phyloP scores from a whole-genome alignment of 2,113 vertebrate genomes.

The Diadophis punctatus region DNA sequence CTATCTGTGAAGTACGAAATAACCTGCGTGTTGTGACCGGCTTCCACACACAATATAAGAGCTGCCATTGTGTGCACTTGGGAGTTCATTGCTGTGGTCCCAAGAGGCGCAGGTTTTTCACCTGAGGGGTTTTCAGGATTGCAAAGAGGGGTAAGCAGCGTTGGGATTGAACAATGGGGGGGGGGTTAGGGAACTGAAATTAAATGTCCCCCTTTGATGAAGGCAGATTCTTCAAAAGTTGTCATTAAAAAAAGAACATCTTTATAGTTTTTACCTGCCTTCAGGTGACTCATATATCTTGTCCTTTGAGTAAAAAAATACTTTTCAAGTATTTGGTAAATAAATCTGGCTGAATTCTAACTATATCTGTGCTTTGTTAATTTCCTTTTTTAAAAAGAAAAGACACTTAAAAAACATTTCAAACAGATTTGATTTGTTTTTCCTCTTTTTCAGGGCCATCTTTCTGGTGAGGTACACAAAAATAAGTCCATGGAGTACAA shows the following conservation, averaged over 20 bases:
- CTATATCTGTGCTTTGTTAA: neutral
- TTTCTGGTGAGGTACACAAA: neutral
- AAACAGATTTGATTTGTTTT: neutral
- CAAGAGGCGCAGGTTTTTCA: neutral
- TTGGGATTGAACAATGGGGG: neutral
- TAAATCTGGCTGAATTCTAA: neutral
- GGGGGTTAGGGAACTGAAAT: neutral
- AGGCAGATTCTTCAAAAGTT: neutral
- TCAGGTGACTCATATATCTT: neutral
- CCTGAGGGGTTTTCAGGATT: neutral
- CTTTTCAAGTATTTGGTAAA: neutral
- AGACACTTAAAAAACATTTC: neutral
- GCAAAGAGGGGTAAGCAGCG: neutral
- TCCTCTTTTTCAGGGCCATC: neutral
- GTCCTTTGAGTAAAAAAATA: neutral
- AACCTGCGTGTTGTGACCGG: constrained; percentile 3
- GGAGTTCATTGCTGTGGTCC: neutral
- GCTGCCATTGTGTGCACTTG: neutral
- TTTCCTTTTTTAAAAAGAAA: neutral
- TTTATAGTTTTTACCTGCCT: neutral
- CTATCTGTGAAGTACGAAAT: too few relatives aligned
- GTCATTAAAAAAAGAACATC: neutral
- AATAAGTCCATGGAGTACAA: neutral
- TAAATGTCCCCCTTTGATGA: neutral
- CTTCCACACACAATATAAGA: neutral